phyloP scores from a whole-genome alignment of 2,797 vertebrate species.

The Schizothorax lantsangensis region DNA sequence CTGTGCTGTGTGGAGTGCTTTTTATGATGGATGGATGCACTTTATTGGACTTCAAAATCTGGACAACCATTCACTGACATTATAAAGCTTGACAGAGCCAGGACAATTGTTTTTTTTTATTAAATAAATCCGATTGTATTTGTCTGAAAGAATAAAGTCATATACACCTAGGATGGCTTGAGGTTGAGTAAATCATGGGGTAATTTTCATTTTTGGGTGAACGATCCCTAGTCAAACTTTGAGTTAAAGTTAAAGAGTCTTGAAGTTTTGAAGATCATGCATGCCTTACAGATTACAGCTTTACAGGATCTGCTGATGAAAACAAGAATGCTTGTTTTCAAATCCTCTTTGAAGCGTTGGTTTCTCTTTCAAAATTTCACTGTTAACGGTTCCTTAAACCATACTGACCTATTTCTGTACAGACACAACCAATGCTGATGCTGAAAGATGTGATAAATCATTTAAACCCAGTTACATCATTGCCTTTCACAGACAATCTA shows the following conservation, averaged over 20 bases:
- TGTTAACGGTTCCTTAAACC: constrained; percentile 6
- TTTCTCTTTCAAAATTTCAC: not conserved
- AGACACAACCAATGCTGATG: not conserved
- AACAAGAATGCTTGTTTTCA: not conserved
- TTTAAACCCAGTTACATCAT: not conserved
- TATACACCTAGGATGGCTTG: not conserved
- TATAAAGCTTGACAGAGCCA: too few species aligned
- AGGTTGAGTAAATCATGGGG: not conserved
- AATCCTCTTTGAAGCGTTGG: not conserved
- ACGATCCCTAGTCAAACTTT: not conserved
- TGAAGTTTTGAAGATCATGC: not conserved
- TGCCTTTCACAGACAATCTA: not conserved
- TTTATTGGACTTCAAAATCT: too few species aligned
- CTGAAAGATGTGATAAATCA: not conserved
- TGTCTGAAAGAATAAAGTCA: not conserved
- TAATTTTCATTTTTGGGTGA: not conserved
- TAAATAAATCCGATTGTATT: too few species aligned
- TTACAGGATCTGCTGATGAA: not conserved
- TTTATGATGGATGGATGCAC: too few species aligned
- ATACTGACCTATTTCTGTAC: not conserved
- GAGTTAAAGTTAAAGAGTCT: not conserved
- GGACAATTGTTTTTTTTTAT: too few species aligned
- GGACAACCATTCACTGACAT: too few species aligned
- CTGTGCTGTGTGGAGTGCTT: too few species aligned
- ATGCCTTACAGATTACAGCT: not conserved